Percentiles rank a stretch among this genome's conserved stretches.
Evolutionary conservation across 2,888 invertebrate species (phyloP).

Genomic region (Apantesis nais): DNA sequence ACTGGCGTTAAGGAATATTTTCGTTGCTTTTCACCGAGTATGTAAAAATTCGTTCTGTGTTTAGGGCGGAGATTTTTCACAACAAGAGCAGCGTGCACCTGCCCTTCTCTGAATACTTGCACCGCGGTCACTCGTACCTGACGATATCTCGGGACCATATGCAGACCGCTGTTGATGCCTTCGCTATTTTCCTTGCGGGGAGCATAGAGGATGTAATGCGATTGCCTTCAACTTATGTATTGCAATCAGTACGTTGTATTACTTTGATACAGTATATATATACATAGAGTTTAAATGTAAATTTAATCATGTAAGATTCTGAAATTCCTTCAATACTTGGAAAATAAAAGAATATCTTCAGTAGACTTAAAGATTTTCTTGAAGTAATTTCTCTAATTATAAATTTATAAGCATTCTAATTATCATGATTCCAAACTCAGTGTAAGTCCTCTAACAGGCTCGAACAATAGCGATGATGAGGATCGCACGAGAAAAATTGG

Average conservation of each 20-base stretch:
- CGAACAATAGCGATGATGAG: constrained; percentile 79
- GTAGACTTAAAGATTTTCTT: not conserved
- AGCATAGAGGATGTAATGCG: constrained; percentile 60
- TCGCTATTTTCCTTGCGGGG: constrained; percentile 69
- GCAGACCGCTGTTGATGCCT: constrained; percentile 79
- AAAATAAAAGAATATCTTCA: not conserved
- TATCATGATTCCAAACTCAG: not conserved
- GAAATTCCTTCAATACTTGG: not conserved
- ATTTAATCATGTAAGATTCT: not conserved
- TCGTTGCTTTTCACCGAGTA: no score
- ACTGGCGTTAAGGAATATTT: no score
- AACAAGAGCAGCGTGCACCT: constrained; percentile 66
- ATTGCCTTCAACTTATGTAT: constrained; percentile 65
- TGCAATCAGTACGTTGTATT: constrained; percentile 65
- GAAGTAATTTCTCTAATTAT: not conserved
- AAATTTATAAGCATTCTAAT: no score
- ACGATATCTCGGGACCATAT: constrained; percentile 66
- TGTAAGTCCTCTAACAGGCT: constrained; percentile 52
- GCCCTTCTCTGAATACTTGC: constrained; percentile 57
- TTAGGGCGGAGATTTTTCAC: constrained; percentile 65
- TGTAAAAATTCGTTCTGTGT: not conserved
- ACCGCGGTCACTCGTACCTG: constrained; percentile 61
- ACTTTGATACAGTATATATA: not conserved
- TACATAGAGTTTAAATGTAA: not conserved
- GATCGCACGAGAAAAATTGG: constrained; percentile 68